Evolutionary conservation across 2,113 vertebrate species (phyloP), one percentile per base, ranked within the genome.

Genomic region (Aphyosemion australe): DNA sequence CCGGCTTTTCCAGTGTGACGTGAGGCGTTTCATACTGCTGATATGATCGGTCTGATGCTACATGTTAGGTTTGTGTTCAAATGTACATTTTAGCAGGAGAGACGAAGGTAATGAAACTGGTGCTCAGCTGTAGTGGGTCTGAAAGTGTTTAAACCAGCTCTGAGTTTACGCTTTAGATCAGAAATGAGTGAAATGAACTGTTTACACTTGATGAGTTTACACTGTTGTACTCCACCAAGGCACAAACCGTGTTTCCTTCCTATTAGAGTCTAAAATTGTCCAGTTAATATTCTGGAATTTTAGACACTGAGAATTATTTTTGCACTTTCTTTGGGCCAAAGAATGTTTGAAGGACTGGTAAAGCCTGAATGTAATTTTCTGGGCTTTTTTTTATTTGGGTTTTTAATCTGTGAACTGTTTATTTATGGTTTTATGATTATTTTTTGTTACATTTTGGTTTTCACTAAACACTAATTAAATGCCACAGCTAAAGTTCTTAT

Each of bases 401-500:
- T 87, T 85, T 85, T 66, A 74, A 78, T 53, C 1, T 89, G 83
- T 90, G 85, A 66, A 89, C 83, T 49, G 26, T 26, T 26, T 26
- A 65, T 86, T 84, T 78, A 54, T 34, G 9, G 14, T 75, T 70
- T 51, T 26, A 26, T 26, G 26, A 64, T 66, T 53, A 55, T 41
- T 19, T 46, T 65, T 37, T 45, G 20, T 48, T 10, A 48, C 14
- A 16, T 8, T 55, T 37, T 46, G 18, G 12, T 63, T 16, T 51
- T 59, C 39, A 76, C 37, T 14, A 54, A 43, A 18, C 57, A 37
- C 51, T 62, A 69, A 52, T 15, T 4, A 26, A 26, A 26, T 26
- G 37, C 42, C 51, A n/a, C 39, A 61, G 32, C 43, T 26, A 32
- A 11, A 11, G 46, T 69, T 69, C 48, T 51, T 43, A 21, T 11